Conservation (phyloP, 2,888 invertebrate species). For the Melanostoma mellinum region DNA sequence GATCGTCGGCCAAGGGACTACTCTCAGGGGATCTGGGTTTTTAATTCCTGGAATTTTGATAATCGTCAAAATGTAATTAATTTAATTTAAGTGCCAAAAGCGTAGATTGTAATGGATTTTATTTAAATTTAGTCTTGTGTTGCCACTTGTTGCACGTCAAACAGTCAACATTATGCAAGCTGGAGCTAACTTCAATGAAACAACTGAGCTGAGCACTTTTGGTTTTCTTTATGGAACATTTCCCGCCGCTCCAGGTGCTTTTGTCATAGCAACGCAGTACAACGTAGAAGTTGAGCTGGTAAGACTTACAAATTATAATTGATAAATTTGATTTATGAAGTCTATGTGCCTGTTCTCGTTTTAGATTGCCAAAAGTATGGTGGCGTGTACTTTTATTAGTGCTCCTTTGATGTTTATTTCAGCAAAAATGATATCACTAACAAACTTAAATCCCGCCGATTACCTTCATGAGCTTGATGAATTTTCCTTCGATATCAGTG, state of each 20-base stretch:
- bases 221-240: constrained; percentile 98
- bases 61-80: constrained; percentile 91
- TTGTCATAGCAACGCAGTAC: constrained; percentile 95
- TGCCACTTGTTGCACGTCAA: constrained; percentile 94
- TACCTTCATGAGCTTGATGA: constrained; percentile 89
- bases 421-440: constrained; percentile 94
- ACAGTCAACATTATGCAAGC: constrained; percentile 89
- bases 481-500: constrained; percentile 93
- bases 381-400: constrained; percentile 95
- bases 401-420: constrained; percentile 98
- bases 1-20: constrained; percentile 95
- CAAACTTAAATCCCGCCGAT: constrained; percentile 86
- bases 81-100: constrained; percentile 1
- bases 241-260: constrained; percentile 97
- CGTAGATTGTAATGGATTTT: constrained; percentile 12
- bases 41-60: constrained; percentile 93
- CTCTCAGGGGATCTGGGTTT: constrained; percentile 89
- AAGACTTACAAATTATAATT: constrained; percentile 76
- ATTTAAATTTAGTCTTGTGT: constrained; percentile 85
- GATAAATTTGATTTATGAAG: neutral
- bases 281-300: constrained; percentile 93
- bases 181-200: constrained; percentile 88
- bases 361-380: constrained; percentile 96
- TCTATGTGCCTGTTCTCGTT: constrained; percentile 71
- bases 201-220: constrained; percentile 92